A percentile compares a stretch with the other conserved stretches of the same genome.
These are phyloP conservation scores for Falco columbarius DNA, from an alignment of 2,797 vertebrate species.

Conservation along the genomic window DNA sequence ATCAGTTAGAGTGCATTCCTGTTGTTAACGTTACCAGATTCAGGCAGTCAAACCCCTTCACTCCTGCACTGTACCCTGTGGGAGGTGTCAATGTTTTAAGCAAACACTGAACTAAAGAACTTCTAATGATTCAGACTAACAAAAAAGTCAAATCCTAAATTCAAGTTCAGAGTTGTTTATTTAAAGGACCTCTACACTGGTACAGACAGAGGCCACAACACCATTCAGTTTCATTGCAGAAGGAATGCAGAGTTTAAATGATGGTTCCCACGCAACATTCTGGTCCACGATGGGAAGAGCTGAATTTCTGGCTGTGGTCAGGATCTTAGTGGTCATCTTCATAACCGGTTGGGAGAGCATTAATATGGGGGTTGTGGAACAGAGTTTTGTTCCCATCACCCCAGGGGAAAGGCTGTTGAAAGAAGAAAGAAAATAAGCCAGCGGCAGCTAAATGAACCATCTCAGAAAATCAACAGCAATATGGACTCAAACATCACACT, in stretches of 20 bases:
- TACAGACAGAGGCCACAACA: background rate
- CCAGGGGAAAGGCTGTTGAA: constrained; percentile 92
- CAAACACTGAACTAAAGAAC: background rate
- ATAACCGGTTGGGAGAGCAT: constrained; percentile 91
- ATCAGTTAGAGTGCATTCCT: background rate
- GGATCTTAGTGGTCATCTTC: constrained; percentile 82
- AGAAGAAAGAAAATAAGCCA: constrained; percentile 6
- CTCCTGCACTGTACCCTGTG: background rate
- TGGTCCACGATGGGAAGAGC: constrained; percentile 74
- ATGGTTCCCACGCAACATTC: constrained; percentile 48
- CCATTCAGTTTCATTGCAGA: background rate
- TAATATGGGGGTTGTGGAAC: constrained; percentile 90
- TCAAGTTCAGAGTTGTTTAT: constrained; percentile 71
- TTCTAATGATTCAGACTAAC: background rate
- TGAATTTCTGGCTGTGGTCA: constrained; percentile 61
- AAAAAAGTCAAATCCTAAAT: background rate
- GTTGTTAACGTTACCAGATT: accelerated
- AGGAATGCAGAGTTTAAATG: background rate
- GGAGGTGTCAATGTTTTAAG: background rate
- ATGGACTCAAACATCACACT: no score
- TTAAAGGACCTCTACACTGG: constrained; percentile 63
- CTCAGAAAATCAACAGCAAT: background rate
- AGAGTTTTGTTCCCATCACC: constrained; percentile 90
- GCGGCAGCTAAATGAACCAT: background rate
- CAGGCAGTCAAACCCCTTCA: background rate